Base-by-base conservation (phyloP, 2,888 invertebrate genomes). In the Drosophila lacicola region DNA sequence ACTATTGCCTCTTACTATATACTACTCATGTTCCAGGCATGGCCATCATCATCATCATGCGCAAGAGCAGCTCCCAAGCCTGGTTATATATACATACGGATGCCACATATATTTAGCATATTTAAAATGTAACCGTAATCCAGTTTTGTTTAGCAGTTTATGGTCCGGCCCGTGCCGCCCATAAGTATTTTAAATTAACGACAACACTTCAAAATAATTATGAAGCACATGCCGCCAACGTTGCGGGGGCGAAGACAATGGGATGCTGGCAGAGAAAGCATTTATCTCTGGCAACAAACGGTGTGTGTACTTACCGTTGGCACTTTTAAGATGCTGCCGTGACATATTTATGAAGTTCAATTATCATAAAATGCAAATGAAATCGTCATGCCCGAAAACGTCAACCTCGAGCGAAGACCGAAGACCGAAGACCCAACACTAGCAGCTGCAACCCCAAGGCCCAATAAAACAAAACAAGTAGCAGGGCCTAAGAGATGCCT, bases 291-390 rank as follows among this genome's bases (percentile, higher is more conserved):
- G 54, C 46, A 83, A 70, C 69, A 78, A 82, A 82, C 78, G 84
- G 75, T 79, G 79, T 79, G 74, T 72, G 82, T 81, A 74, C 80
- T 84, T 80, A 78, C 81, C 85, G 86, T 70, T 88, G 86, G 82
- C 89, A 86, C 84, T 85, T 85, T 89, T 89, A 85, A 82, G 82
- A 89, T 79, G 82, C 80, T 88, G 78, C 67, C 76, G 77, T 87
- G 90, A 90, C 88, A 90, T 89, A 87, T 89, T 88, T 90, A 89
- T 89, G 80, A 87, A 82, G 88, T 87, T 89, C 89, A 86, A 88
- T 90, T 90, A 88, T 89, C 87, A 87, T 87, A 87, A 87, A 87
- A 87, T 87, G 87, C 87, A 88, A 87, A 87, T 87, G 90, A 88
- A 90, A 87, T 89, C 89, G 90, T 87, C 90, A 87, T 82, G 83